Percentiles rank a stretch among this genome's conserved stretches.
These are phyloP conservation scores for Athetis lepigone DNA, from an alignment of 2,888 invertebrate species.

Conservation along the genomic window DNA sequence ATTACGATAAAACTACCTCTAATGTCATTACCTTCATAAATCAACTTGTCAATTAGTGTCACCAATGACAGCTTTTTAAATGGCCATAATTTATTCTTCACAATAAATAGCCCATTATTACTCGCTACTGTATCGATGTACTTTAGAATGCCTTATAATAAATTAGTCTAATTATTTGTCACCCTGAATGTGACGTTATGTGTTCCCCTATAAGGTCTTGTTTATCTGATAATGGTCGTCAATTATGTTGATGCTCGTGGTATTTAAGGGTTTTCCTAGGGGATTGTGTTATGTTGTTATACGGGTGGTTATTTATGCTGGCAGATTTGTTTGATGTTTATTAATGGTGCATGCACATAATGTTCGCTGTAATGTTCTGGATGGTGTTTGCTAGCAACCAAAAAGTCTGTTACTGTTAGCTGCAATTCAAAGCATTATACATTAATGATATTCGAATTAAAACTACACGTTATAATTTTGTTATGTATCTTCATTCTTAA, in stretches of 20 bases:
- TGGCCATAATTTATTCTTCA: constrained; percentile 52
- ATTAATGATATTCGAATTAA: too few species aligned
- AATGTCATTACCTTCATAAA: constrained; percentile 55
- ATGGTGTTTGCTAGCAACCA: neutral
- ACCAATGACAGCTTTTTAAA: constrained; percentile 54
- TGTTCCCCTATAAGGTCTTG: constrained; percentile 29
- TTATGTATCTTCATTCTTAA: too few species aligned
- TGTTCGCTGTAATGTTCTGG: neutral
- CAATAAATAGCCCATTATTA: constrained; percentile 51
- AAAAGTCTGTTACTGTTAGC: neutral
- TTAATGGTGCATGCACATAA: neutral
- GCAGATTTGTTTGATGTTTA: constrained; percentile 16
- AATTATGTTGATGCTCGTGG: constrained; percentile 37
- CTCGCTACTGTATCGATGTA: constrained; percentile 55
- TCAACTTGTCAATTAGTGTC: constrained; percentile 66
- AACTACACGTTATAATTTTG: too few species aligned
- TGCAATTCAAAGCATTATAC: too few species aligned
- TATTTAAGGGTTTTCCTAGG: constrained; percentile 20
- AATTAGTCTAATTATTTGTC: constrained; percentile 62
- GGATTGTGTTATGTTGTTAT: constrained; percentile 15
- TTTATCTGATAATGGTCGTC: constrained; percentile 41
- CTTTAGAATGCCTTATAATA: constrained; percentile 44
- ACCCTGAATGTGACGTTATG: constrained; percentile 30
- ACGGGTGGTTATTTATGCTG: neutral
- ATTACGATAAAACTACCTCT: constrained; percentile 36